Conservation (phyloP, 2,113 vertebrate species). For the Pavo muticus region DNA sequence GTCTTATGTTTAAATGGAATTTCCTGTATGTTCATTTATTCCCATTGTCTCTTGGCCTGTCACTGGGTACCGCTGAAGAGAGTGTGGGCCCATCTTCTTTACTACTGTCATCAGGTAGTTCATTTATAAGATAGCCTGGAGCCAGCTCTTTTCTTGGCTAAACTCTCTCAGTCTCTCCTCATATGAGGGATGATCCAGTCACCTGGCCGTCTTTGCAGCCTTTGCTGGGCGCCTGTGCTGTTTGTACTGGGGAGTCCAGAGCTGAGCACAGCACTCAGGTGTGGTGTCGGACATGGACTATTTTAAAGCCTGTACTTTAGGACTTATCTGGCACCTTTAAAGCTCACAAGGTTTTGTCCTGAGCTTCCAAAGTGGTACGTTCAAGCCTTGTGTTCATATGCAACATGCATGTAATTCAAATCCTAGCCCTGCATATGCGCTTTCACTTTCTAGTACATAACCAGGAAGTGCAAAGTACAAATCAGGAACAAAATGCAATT, state of each 20-base stretch:
- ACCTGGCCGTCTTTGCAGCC: background rate
- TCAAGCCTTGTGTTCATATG: background rate
- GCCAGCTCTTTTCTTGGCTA: background rate
- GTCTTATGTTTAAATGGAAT: background rate
- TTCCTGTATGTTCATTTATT: background rate
- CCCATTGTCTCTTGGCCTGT: background rate
- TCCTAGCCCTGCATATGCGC: rapidly evolving
- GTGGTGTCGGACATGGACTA: background rate
- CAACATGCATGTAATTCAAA: background rate
- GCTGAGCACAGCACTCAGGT: no score
- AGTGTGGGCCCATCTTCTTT: background rate
- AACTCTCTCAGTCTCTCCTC: rapidly evolving
- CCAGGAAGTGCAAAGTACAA: background rate
- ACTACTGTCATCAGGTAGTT: background rate
- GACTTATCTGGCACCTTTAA: background rate
- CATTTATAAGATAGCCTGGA: background rate
- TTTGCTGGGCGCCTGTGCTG: background rate
- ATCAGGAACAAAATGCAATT: background rate
- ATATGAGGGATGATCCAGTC: background rate
- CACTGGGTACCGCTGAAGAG: background rate
- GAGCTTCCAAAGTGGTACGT: background rate
- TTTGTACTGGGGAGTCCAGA: background rate
- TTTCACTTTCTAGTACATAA: background rate
- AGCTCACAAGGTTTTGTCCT: background rate
- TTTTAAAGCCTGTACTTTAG: background rate